Percentiles rank a stretch among this genome's conserved stretches.
phyloP scores from a whole-genome alignment of 2,113 vertebrate genomes.

The Balaenoptera acutorostrata region DNA sequence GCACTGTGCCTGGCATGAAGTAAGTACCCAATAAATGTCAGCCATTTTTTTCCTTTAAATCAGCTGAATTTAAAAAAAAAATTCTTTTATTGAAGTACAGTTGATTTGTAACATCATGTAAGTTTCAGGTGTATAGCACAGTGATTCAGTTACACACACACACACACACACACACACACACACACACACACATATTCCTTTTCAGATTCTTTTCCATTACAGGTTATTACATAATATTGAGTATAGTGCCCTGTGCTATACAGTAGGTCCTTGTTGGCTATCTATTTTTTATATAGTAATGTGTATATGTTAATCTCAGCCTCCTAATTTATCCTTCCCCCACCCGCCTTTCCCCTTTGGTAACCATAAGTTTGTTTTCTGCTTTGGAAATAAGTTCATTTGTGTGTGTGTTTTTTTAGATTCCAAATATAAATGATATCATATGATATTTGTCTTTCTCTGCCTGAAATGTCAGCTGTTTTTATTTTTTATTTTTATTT shows the following conservation, averaged over 20 bases:
- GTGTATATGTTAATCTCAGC: neutral
- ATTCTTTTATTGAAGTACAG: neutral
- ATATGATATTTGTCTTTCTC: neutral
- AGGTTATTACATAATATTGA: neutral
- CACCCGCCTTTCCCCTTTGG: neutral
- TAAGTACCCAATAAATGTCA: neutral
- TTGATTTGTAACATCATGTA: neutral
- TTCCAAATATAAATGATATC: neutral
- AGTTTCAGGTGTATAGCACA: neutral
- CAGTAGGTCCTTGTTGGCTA: neutral
- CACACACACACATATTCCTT: neutral
- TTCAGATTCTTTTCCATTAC: neutral
- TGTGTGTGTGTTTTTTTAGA: neutral
- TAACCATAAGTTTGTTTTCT: neutral
- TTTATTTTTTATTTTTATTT: neutral
- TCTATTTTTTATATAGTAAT: neutral
- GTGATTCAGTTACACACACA: neutral
- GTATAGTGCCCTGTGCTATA: neutral
- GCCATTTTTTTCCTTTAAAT: neutral
- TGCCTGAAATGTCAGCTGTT: neutral
- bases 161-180: too few relatives aligned
- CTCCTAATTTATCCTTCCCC: neutral
- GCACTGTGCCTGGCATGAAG: too few relatives aligned
- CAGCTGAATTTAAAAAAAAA: neutral
- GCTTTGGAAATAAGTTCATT: neutral